A percentile compares a stretch with the other conserved stretches of the same genome.
These are phyloP conservation scores for Drosophila sturtevanti DNA, from an alignment of 1,140 invertebrate species.

Conservation along the genomic window DNA sequence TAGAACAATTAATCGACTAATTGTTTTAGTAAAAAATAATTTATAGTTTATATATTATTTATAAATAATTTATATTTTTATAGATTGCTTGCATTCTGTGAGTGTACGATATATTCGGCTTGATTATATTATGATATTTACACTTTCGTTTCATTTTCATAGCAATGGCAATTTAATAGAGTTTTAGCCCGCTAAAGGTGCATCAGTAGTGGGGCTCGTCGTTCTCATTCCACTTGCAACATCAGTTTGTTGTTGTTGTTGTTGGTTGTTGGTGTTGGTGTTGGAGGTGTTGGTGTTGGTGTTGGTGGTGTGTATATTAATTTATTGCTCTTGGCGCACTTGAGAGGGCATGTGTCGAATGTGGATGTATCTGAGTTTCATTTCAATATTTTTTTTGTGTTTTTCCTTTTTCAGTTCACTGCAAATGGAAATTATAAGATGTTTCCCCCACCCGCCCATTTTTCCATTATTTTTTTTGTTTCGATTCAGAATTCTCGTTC, in stretches of 20 bases:
- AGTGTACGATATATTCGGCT: slow-evolving; percentile 14
- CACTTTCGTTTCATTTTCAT: background rate
- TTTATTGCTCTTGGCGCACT: slow-evolving; percentile 45
- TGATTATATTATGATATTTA: background rate
- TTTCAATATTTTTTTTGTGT: background rate
- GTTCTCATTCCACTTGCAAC: slow-evolving; percentile 14
- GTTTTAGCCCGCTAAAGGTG: slow-evolving; percentile 30
- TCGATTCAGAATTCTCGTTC: slow-evolving; percentile 14
- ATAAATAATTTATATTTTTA: too few species aligned
- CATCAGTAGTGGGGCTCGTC: background rate
- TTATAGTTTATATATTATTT: too few species aligned
- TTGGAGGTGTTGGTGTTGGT: background rate
- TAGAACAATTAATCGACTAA: too few species aligned
- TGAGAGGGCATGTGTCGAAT: slow-evolving; percentile 43
- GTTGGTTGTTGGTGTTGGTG: background rate
- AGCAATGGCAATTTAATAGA: slow-evolving; percentile 44
- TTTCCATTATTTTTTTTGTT: background rate
- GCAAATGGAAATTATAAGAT: slow-evolving; percentile 30
- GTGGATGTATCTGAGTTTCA: background rate
- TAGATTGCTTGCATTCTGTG: background rate
- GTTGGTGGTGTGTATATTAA: slow-evolving; percentile 24
- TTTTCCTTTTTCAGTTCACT: slow-evolving; percentile 25
- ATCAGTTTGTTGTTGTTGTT: background rate
- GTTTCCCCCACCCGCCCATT: background rate
- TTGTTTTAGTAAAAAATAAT: too few species aligned